phyloP scores from a whole-genome alignment of 2,888 invertebrate species.

The Idaea biselata region DNA sequence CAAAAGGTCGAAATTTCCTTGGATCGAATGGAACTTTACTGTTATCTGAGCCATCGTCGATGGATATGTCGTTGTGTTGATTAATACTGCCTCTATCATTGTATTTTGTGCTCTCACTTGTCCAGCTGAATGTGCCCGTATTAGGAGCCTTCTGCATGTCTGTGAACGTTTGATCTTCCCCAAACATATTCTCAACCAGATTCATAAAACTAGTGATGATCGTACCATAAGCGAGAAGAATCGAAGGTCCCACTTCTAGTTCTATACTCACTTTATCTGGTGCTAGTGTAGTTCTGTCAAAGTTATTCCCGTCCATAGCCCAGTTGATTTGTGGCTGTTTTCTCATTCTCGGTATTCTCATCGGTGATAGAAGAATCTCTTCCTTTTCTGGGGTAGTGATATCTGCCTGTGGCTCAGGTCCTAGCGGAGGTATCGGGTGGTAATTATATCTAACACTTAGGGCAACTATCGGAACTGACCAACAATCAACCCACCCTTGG shows the following conservation, averaged over 20 bases:
- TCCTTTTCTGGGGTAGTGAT: slow-evolving; percentile 97
- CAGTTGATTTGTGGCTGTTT: slow-evolving; percentile 86
- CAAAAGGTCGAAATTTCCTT: slow-evolving; percentile 92
- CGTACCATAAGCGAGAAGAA: slow-evolving; percentile 94
- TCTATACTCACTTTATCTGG: slow-evolving; percentile 96
- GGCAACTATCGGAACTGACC: slow-evolving; percentile 97
- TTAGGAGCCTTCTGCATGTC: slow-evolving; percentile 90
- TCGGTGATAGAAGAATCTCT: slow-evolving; percentile 94
- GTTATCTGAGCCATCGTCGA: slow-evolving; percentile 83
- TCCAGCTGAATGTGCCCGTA: slow-evolving; percentile 62
- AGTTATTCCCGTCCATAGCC: slow-evolving; percentile 86
- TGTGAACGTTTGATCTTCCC: slow-evolving; percentile 96
- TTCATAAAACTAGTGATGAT: slow-evolving; percentile 94
- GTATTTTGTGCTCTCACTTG: slow-evolving; percentile 62
- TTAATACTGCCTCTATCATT: slow-evolving; percentile 68
- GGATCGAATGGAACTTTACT: slow-evolving; percentile 88
- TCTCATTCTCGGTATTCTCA: slow-evolving; percentile 90
- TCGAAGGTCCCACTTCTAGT: slow-evolving; percentile 96
- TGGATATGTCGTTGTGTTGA: slow-evolving; percentile 78
- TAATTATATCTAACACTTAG: slow-evolving; percentile 94
- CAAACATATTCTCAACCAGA: slow-evolving; percentile 97
- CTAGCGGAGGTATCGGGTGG: slow-evolving; percentile 94
- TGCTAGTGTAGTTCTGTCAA: slow-evolving; percentile 91
- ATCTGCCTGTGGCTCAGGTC: slow-evolving; percentile 93
- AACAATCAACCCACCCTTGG: slow-evolving; percentile 96